phyloP scores from a whole-genome alignment of 2,888 invertebrate species.

The Timema podura region DNA sequence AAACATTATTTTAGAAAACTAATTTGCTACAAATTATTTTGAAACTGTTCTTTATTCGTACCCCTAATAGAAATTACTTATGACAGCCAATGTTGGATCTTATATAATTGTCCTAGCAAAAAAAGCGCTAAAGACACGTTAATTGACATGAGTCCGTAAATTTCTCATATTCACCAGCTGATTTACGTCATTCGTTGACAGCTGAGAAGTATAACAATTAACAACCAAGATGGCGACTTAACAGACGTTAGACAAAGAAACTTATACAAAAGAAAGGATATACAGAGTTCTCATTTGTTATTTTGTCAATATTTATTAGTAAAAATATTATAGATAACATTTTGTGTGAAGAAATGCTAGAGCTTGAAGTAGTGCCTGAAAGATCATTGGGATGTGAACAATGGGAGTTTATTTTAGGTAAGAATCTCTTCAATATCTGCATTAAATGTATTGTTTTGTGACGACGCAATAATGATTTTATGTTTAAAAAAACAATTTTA shows the following conservation, averaged over 20 bases:
- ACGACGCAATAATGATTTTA: background rate
- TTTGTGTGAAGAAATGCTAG: constrained; percentile 66
- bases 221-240: constrained; percentile 45
- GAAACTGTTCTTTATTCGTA: too few species aligned
- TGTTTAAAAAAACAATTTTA: background rate
- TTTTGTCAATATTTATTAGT: constrained; percentile 17
- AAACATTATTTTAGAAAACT: too few species aligned
- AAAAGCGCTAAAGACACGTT: background rate
- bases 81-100: too few species aligned
- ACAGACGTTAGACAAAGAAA: constrained; percentile 40
- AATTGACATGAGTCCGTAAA: constrained; percentile 15
- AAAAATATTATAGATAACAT: constrained; percentile 33
- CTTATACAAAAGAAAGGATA: constrained; percentile 39
- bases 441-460: background rate
- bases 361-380: constrained; percentile 94
- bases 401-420: constrained; percentile 96
- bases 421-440: constrained; percentile 43
- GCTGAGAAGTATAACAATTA: constrained; percentile 38
- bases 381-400: constrained; percentile 92
- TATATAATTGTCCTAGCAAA: background rate
- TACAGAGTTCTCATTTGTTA: constrained; percentile 28
- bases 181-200: constrained; percentile 34
- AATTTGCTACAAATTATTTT: too few species aligned
- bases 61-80: too few species aligned
- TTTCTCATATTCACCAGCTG: constrained; percentile 32